These are phyloP conservation scores for Bactericera cockerelli DNA, from an alignment of 1,140 invertebrate species.

Conservation along the genomic window DNA sequence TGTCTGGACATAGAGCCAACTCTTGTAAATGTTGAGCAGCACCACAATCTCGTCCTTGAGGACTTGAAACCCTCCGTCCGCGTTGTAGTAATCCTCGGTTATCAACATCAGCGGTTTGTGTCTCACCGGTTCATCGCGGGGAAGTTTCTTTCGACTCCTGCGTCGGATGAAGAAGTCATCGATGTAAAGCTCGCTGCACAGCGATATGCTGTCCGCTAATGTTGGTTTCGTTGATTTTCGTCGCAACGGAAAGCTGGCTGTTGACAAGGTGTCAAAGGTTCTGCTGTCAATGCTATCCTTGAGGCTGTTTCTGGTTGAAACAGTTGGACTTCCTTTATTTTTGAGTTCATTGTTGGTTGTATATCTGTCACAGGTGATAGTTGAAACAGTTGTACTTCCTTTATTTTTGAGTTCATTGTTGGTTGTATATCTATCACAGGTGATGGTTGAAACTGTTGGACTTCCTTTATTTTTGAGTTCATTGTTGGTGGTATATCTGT, in stretches of 20 bases:
- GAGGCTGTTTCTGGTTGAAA: too few species aligned
- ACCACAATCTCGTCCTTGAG: background rate
- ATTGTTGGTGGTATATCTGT: too few species aligned
- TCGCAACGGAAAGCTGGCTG: background rate
- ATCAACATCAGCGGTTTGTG: background rate
- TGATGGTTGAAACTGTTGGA: too few species aligned
- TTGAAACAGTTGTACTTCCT: too few species aligned
- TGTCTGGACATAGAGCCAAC: background rate
- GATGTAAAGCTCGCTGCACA: background rate
- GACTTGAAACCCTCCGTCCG: background rate
- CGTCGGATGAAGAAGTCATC: background rate
- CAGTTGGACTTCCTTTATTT: too few species aligned
- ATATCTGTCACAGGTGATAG: too few species aligned
- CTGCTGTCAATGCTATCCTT: too few species aligned
- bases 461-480: too few species aligned
- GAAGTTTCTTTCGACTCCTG: background rate
- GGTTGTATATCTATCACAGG: too few species aligned
- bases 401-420: too few species aligned
- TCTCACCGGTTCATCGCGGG: background rate
- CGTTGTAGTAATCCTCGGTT: background rate
- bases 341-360: too few species aligned
- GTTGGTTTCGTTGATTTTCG: background rate
- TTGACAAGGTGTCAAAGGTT: background rate
- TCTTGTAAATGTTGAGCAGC: slow-evolving; percentile 1
- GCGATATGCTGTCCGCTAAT: background rate